phyloP scores from a whole-genome alignment of 2,888 invertebrate genomes.

The Caradrina kadenii region DNA sequence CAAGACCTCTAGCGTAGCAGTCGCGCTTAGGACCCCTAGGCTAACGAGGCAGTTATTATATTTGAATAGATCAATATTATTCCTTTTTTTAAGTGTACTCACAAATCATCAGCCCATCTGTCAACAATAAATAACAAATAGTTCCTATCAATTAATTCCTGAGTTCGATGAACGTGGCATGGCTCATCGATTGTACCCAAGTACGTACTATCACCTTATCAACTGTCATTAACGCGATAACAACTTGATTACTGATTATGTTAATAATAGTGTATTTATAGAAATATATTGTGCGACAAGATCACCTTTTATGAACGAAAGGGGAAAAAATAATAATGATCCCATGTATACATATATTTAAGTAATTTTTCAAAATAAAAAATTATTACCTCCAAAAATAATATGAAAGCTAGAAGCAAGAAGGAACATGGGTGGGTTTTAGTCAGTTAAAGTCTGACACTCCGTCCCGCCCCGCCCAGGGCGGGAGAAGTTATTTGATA shows the following conservation, averaged over 20 bases:
- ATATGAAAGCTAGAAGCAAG: too few species aligned
- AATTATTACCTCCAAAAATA: too few species aligned
- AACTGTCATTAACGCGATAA: slow-evolving; percentile 54
- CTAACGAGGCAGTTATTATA: too few species aligned
- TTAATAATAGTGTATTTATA: slow-evolving; percentile 45
- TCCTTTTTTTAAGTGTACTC: neutral
- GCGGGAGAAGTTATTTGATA: too few species aligned
- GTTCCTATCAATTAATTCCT: slow-evolving; percentile 23
- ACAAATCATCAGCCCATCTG: neutral
- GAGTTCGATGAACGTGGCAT: slow-evolving; percentile 51
- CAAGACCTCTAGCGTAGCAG: too few species aligned
- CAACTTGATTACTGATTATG: slow-evolving; percentile 36
- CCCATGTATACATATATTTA: too few species aligned
- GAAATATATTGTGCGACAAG: slow-evolving; percentile 6
- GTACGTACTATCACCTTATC: slow-evolving; percentile 34
- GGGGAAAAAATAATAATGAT: neutral
- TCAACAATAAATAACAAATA: slow-evolving; percentile 11
- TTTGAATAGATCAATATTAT: neutral
- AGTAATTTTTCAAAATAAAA: too few species aligned
- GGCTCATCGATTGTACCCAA: slow-evolving; percentile 45
- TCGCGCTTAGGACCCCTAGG: too few species aligned
- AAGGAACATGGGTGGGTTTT: too few species aligned
- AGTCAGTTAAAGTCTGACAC: too few species aligned
- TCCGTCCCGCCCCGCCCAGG: too few species aligned
- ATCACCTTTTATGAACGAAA: neutral